These are phyloP conservation scores for Euwallacea similis DNA, from an alignment of 1,140 invertebrate genomes.

Conservation along the genomic window DNA sequence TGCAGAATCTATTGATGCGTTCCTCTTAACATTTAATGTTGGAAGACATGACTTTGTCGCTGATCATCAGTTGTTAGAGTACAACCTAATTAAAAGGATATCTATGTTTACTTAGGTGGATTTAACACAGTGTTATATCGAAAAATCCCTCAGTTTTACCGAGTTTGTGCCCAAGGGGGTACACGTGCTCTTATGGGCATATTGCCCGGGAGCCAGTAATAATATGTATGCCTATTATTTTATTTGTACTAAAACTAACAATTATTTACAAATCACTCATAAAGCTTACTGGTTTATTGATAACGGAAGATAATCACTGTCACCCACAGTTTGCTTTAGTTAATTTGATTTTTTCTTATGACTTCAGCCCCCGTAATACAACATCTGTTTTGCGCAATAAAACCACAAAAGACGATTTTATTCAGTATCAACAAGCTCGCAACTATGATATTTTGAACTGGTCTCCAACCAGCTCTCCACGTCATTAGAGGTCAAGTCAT, in stretches of 20 bases:
- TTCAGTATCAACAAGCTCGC: slow-evolving; percentile 68
- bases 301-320: slow-evolving; percentile 34
- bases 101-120: slow-evolving; percentile 29
- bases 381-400: too few species aligned
- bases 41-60: too few species aligned
- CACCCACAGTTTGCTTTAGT: slow-evolving; percentile 14
- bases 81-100: slow-evolving; percentile 27
- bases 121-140: slow-evolving; percentile 7
- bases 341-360: slow-evolving; percentile 23
- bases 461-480: slow-evolving; percentile 72
- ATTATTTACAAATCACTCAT: slow-evolving; percentile 44
- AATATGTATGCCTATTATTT: slow-evolving; percentile 22
- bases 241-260: slow-evolving; percentile 40
- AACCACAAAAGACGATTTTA: slow-evolving; percentile 44
- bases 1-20: too few species aligned
- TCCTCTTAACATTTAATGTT: too few species aligned
- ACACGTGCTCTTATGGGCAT: slow-evolving; percentile 6
- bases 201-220: slow-evolving; percentile 15
- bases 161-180: slow-evolving; percentile 1
- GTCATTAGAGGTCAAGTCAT: slow-evolving; percentile 65
- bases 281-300: slow-evolving; percentile 37
- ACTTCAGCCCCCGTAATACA: too few species aligned
- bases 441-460: slow-evolving; percentile 73
- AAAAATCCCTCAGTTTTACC: slow-evolving; percentile 12
- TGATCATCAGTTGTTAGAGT: neutral